Conservation (phyloP, 2,113 vertebrate species). For the Gadus chalcogrammus region DNA sequence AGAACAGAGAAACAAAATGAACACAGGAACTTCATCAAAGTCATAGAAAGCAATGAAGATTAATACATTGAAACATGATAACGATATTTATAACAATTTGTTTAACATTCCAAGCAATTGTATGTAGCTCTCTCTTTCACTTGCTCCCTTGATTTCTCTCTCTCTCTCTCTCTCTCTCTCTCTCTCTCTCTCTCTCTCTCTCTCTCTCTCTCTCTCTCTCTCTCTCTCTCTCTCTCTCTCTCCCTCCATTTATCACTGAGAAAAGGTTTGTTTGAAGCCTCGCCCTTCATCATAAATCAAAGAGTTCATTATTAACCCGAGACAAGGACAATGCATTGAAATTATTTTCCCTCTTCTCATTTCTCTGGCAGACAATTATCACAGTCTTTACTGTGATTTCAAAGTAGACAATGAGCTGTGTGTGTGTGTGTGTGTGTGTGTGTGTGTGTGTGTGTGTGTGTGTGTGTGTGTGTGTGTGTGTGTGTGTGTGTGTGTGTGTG, state of each 20-base stretch:
- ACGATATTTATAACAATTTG: no score
- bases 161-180: background rate
- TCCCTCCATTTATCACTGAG: background rate
- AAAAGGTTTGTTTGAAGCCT: background rate
- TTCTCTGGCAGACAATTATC: conserved; percentile 1
- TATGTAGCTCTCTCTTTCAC: no score
- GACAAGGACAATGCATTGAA: background rate
- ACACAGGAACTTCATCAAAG: no score
- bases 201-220: no score
- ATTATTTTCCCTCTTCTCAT: background rate
- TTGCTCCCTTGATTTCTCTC: no score
- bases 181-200: background rate
- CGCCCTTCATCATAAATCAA: conserved; percentile 2
- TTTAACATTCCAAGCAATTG: no score
- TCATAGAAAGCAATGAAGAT: no score
- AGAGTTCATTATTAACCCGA: background rate
- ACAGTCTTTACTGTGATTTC: background rate
- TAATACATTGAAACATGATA: no score
- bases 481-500: background rate
- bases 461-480: conserved; percentile 7
- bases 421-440: conserved; percentile 8
- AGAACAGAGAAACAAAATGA: no score
- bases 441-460: background rate
- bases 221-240: no score
- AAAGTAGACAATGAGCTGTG: background rate